Percentiles rank a stretch among this genome's conserved stretches.
These are phyloP conservation scores for Oceanodroma leucorhoa DNA, from an alignment of 2,797 vertebrate species.

Conservation along the genomic window DNA sequence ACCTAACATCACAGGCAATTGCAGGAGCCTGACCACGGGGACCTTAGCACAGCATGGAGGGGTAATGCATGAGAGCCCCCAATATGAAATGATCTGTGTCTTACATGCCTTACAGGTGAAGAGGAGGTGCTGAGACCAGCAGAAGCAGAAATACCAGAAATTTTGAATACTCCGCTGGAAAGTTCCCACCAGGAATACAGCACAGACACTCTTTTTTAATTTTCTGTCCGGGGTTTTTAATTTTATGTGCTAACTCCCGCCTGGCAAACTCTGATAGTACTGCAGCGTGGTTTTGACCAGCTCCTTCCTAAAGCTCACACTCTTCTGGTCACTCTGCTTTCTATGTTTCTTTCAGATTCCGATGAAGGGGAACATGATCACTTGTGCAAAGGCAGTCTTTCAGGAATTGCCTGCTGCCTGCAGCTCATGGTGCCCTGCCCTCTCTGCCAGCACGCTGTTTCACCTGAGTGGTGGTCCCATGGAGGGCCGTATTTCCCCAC, in stretches of 20 bases:
- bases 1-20: not conserved
- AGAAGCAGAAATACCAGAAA: conserved; percentile 58
- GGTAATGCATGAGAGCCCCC: accelerated
- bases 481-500: not conserved
- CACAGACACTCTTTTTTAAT: conserved; percentile 4
- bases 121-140: conserved; percentile 46
- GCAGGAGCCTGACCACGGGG: not conserved
- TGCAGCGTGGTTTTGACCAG: not conserved
- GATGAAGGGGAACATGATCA: accelerated
- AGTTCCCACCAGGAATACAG: not conserved
- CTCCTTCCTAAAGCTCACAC: not conserved
- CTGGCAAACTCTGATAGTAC: not conserved
- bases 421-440: not conserved
- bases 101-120: conserved; percentile 69
- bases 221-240: not conserved
- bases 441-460: not conserved
- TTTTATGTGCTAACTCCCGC: not conserved
- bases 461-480: not conserved
- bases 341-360: not conserved
- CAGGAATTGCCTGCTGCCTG: not conserved
- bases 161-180: conserved; percentile 55
- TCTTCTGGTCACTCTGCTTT: not conserved
- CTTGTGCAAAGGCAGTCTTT: not conserved
- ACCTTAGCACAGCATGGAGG: not conserved
- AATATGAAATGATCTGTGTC: not conserved